Evolutionary conservation across 2,888 invertebrate species (phyloP), one percentile per base, ranked within the genome.

Genomic region (Himalopsyche tibetana): DNA sequence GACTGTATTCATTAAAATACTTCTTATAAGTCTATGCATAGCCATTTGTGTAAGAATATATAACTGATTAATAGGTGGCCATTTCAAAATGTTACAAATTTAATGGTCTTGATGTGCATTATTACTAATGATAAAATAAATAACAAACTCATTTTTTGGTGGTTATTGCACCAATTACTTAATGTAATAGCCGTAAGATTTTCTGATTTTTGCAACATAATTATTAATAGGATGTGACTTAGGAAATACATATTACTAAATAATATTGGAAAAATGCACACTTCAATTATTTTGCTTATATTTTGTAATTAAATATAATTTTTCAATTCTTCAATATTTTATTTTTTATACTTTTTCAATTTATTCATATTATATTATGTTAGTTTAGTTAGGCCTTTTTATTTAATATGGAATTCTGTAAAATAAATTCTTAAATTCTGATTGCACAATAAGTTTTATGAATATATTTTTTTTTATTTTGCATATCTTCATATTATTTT

Each of bases 1-100:
- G 88, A 88, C 88, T 88, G 88, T 87, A 85, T 86, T 87, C 85
- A 87, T 87, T 82, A 85, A 74, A 74, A 85, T 87, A 87, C 85
- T 85, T 87, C 83, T 85, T 87, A 74, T 74, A 85, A 84, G 82
- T 85, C 80, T 85, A 82, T 85, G 82, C 87, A 85, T 87, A 87
- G 83, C 87, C 85, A 82, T 87, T 87, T 87, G 80, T 79, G 79
- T 87, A 87, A 87, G 87, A 82, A 69, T 69, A 79, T 79, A 63
- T 87, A 74, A 87, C 80, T 84, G 69, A 82, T 87, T 63, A 80
- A 42, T 84, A 84, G 87, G 86, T 84, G 83, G 86, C 87, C 87
- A 87, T 86, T 87, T 85, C 82, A 84, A 82, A 42, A 74, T 45
- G 82, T 55, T 82, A 84, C 80, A 69, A 84, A 84, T 82, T 74